These are phyloP conservation scores for Enteromius anoplus DNA, from an alignment of 2,797 vertebrate genomes.

Conservation along the genomic window DNA sequence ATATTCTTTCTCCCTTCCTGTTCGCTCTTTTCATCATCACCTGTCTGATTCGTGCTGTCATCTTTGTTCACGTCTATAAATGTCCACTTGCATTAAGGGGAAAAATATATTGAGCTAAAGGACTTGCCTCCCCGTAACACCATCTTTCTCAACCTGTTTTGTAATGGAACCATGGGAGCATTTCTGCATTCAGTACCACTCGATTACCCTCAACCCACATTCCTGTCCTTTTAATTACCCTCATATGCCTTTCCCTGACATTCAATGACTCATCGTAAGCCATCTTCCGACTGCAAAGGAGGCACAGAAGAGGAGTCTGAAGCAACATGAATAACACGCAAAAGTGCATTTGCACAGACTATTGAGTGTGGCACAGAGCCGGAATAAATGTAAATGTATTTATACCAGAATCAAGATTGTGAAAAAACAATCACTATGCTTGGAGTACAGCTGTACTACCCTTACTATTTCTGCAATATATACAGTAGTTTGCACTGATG, in stretches of 20 bases:
- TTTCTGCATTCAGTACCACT: slow-evolving; percentile 1
- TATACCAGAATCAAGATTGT: neutral
- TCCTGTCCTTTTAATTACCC: slow-evolving; percentile 30
- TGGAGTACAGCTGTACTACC: neutral
- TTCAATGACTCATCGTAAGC: slow-evolving; percentile 8
- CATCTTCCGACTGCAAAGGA: neutral
- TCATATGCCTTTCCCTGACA: slow-evolving; percentile 22
- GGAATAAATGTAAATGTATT: neutral
- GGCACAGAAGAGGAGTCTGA: neutral
- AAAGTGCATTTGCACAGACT: neutral
- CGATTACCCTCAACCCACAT: slow-evolving; percentile 31
- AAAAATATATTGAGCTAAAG: slow-evolving; percentile 16
- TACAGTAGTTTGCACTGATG: neutral
- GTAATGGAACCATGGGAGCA: slow-evolving; percentile 5
- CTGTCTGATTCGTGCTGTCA: slow-evolving; percentile 31
- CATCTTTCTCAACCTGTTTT: slow-evolving; percentile 12
- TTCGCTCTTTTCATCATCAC: slow-evolving; percentile 30
- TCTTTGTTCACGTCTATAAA: slow-evolving; percentile 10
- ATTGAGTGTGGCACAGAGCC: neutral
- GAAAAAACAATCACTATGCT: neutral
- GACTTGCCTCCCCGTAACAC: slow-evolving; percentile 1
- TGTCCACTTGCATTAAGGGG: slow-evolving; percentile 32
- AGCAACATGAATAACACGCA: neutral
- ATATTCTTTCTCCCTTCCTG: slow-evolving; percentile 1
- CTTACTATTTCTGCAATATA: slow-evolving; percentile 1